Evolutionary conservation across 2,888 invertebrate species (phyloP).

Genomic region (Eupithecia pulchellata): DNA sequence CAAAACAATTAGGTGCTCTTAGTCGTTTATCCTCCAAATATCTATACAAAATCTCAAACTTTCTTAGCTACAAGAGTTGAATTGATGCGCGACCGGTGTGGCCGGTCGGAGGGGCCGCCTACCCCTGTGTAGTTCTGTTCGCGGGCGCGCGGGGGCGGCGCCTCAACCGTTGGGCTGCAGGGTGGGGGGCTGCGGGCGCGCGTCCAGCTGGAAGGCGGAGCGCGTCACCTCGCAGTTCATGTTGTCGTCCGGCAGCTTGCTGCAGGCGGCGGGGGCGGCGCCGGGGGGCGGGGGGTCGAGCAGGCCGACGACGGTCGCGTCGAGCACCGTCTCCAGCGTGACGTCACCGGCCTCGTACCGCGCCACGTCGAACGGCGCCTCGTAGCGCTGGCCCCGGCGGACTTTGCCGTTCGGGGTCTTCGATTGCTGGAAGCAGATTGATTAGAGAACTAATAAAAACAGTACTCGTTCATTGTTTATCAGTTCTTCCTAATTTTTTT

Average conservation of each 20-base stretch:
- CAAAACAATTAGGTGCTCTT: constrained; percentile 44
- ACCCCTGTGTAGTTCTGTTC: constrained; percentile 72
- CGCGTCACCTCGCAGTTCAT: constrained; percentile 78
- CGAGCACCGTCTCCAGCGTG: constrained; percentile 64
- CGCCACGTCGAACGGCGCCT: constrained; percentile 68
- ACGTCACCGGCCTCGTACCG: constrained; percentile 66
- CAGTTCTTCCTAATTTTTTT: no score
- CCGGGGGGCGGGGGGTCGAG: constrained; percentile 75
- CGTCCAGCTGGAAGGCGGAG: constrained; percentile 62
- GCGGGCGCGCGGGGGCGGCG: constrained; percentile 17
- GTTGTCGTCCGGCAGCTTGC: constrained; percentile 78
- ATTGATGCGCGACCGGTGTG: constrained; percentile 55
- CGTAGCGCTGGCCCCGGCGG: constrained; percentile 61
- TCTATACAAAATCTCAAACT: constrained; percentile 72
- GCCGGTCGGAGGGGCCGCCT: constrained; percentile 68
- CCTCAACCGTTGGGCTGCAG: constrained; percentile 81
- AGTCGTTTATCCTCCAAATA: constrained; percentile 60
- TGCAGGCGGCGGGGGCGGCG: constrained; percentile 63
- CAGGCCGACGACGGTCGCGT: constrained; percentile 50
- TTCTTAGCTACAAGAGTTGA: constrained; percentile 54
- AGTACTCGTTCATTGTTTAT: no score
- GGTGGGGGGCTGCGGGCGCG: constrained; percentile 75
- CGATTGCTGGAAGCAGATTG: constrained; percentile 55
- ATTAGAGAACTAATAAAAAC: not conserved
- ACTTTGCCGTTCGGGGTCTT: constrained; percentile 76